These are phyloP conservation scores for Quadriops clusia DNA, from an alignment of 2,888 invertebrate species.

Conservation along the genomic window DNA sequence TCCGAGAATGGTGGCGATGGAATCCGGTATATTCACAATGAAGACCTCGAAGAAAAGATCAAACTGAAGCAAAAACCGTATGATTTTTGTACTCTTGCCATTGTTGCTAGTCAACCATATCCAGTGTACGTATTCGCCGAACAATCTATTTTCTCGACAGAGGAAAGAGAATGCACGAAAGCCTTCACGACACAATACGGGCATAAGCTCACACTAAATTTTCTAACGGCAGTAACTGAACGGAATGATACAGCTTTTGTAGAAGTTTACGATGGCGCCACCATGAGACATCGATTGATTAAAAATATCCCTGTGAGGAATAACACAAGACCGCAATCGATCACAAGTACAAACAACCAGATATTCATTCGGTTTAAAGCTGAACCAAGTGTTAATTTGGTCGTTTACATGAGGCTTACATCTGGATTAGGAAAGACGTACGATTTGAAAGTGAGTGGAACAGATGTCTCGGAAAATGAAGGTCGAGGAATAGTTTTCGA, in stretches of 20 bases:
- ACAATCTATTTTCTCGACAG: constrained; percentile 61
- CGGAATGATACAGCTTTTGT: constrained; percentile 62
- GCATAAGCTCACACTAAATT: constrained; percentile 74
- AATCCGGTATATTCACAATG: constrained; percentile 72
- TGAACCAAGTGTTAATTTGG: constrained; percentile 56
- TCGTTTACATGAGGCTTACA: constrained; percentile 66
- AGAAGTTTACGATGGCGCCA: constrained; percentile 68
- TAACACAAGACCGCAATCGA: constrained; percentile 76
- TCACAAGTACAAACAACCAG: constrained; percentile 69
- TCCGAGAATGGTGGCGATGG: constrained; percentile 86
- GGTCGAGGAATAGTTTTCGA: constrained; percentile 93
- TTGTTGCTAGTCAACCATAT: constrained; percentile 74
- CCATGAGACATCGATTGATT: constrained; percentile 56
- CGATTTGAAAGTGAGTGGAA: constrained; percentile 78
- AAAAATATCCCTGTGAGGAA: constrained; percentile 66
- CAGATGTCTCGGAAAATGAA: constrained; percentile 76
- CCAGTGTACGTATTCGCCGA: constrained; percentile 74
- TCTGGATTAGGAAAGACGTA: constrained; percentile 68
- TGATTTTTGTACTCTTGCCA: constrained; percentile 77
- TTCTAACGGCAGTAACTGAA: constrained; percentile 69
- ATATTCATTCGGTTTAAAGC: constrained; percentile 72
- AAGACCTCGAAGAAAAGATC: constrained; percentile 63
- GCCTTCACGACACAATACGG: constrained; percentile 66
- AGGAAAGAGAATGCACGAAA: constrained; percentile 63
- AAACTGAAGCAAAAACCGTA: constrained; percentile 64